Evolutionary conservation across 2,888 invertebrate genomes (phyloP).

Genomic region (Homarus gammarus): DNA sequence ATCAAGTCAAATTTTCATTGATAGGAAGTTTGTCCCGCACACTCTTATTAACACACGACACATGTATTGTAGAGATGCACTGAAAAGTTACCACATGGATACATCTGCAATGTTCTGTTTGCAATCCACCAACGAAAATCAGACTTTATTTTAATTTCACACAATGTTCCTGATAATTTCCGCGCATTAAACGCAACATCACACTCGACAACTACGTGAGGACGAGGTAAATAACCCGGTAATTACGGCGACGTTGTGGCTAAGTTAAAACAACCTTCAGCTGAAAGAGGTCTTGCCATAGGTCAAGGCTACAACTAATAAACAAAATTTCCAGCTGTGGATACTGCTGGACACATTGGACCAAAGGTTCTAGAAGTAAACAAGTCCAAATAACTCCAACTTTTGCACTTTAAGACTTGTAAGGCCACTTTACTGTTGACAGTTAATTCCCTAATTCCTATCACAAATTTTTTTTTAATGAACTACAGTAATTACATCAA

Average conservation of each 20-base stretch:
- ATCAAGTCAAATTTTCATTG: not conserved
- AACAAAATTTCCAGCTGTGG: conserved; percentile 1
- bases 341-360: conserved; percentile 1
- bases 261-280: conserved; percentile 27
- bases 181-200: not conserved
- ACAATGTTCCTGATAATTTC: not conserved
- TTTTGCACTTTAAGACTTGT: conserved; percentile 10
- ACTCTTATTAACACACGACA: not conserved
- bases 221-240: not conserved
- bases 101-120: conserved; percentile 5
- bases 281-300: conserved; percentile 35
- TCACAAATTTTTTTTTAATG: not conserved
- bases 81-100: not conserved
- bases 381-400: not conserved
- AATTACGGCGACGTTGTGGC: not conserved
- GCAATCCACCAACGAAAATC: not conserved
- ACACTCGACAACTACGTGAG: not conserved
- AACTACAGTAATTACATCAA: not conserved
- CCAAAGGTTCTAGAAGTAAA: not conserved
- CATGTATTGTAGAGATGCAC: not conserved
- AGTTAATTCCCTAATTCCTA: not conserved
- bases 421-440: conserved; percentile 15
- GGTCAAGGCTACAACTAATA: conserved; percentile 5
- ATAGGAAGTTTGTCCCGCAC: not conserved
- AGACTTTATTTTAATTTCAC: not conserved